A percentile compares a stretch with the other conserved stretches of the same genome.
These are phyloP conservation scores for Rhopalosiphum nymphaeae DNA, from an alignment of 2,888 invertebrate genomes.

Conservation along the genomic window DNA sequence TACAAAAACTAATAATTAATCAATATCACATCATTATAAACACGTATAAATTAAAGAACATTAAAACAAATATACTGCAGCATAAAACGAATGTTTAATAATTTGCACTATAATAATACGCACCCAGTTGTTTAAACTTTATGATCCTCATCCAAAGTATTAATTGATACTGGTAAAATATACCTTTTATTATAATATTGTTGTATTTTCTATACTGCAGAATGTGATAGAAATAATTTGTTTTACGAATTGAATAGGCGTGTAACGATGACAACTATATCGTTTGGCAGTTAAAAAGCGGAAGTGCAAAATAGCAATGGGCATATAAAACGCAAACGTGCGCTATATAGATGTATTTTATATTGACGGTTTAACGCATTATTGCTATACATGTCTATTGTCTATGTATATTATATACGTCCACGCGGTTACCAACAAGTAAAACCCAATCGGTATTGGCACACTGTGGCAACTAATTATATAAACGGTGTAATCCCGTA, in stretches of 20 bases:
- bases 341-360: neutral
- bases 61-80: neutral
- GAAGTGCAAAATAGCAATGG: slow-evolving; percentile 15
- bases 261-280: slow-evolving; percentile 11
- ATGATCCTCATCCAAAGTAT: neutral
- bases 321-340: slow-evolving; percentile 20
- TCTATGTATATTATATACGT: too few relatives aligned
- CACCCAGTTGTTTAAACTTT: slow-evolving; percentile 17
- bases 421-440: slow-evolving; percentile 33
- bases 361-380: slow-evolving; percentile 35
- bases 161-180: neutral
- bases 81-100: neutral
- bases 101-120: neutral
- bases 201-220: neutral
- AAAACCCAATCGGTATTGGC: slow-evolving; percentile 20
- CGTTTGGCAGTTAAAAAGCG: slow-evolving; percentile 29
- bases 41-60: neutral
- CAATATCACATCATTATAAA: neutral
- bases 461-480: slow-evolving; percentile 10
- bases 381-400: neutral
- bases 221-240: neutral
- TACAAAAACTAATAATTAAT: neutral
- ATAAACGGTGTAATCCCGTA: slow-evolving; percentile 22
- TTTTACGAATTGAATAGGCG: slow-evolving; percentile 5
- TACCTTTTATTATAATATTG: neutral